phyloP scores from a whole-genome alignment of 2,797 vertebrate species.

The Podargus strigoides region DNA sequence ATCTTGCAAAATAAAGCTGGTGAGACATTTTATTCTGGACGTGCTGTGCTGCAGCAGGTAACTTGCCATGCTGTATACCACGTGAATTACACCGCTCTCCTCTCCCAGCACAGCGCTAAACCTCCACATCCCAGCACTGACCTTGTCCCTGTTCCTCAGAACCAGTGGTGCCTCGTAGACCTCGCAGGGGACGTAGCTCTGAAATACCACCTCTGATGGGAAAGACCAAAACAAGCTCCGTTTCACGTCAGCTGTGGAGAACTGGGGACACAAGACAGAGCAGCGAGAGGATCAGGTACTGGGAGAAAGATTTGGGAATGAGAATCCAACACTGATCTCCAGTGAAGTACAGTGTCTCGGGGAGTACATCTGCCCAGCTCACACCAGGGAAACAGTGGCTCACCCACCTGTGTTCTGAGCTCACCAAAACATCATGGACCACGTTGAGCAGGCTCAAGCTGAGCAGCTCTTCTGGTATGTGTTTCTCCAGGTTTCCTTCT shows the following conservation, averaged over 20 bases:
- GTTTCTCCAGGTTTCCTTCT: background rate
- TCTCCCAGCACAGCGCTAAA: background rate
- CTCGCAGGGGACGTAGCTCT: slow-evolving; percentile 79
- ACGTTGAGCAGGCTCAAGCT: background rate
- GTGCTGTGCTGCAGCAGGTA: background rate
- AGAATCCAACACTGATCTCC: background rate
- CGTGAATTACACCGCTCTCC: fast-evolving
- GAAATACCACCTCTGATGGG: slow-evolving; percentile 86
- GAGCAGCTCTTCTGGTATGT: background rate
- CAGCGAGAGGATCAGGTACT: background rate
- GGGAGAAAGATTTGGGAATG: background rate
- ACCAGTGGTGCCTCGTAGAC: slow-evolving; percentile 78
- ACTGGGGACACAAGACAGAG: slow-evolving; percentile 62
- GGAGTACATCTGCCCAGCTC: background rate
- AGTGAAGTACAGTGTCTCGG: background rate
- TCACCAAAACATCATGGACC: background rate
- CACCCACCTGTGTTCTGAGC: background rate
- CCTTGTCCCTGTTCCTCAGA: slow-evolving; percentile 84
- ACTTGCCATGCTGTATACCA: background rate
- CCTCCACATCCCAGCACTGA: background rate
- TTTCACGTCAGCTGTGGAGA: slow-evolving; percentile 72
- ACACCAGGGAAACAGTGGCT: background rate
- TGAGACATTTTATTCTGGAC: background rate
- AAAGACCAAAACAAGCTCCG: slow-evolving; percentile 83
- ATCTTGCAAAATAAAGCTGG: background rate